A percentile compares a stretch with the other conserved stretches of the same genome.
Conservation (phyloP, 2,888 invertebrate species). For the Cataglyphis cursor region DNA sequence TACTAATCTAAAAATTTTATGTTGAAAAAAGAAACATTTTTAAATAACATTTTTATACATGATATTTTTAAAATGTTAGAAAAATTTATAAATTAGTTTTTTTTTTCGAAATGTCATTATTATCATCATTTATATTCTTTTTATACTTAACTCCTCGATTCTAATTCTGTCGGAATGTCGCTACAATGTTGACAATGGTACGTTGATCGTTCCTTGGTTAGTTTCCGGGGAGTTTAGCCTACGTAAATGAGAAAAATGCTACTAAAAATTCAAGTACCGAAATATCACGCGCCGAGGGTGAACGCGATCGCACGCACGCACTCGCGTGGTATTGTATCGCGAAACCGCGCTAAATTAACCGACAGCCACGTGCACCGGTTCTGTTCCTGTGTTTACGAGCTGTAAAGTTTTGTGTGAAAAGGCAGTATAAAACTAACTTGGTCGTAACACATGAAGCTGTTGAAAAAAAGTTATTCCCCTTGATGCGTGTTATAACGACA, state of each 20-base stretch:
- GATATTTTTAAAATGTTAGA: background rate
- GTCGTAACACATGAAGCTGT: slow-evolving; percentile 26
- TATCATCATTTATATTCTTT: background rate
- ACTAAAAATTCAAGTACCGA: slow-evolving; percentile 42
- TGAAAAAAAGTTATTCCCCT: slow-evolving; percentile 59
- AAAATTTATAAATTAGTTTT: background rate
- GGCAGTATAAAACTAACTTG: slow-evolving; percentile 59
- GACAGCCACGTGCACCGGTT: slow-evolving; percentile 59
- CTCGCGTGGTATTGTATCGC: slow-evolving; percentile 58
- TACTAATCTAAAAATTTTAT: background rate
- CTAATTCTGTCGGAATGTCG: background rate
- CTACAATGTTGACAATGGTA: background rate
- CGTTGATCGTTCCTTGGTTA: slow-evolving; percentile 7
- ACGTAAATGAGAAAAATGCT: background rate
- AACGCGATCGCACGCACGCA: slow-evolving; percentile 36
- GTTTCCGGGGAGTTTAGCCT: slow-evolving; percentile 26
- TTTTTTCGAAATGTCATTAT: background rate
- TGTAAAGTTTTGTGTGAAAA: slow-evolving; percentile 64
- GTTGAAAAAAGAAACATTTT: background rate
- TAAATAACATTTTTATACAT: background rate
- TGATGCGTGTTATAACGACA: slow-evolving; percentile 58
- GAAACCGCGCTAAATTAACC: slow-evolving; percentile 75
- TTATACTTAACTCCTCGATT: background rate
- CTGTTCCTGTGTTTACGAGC: slow-evolving; percentile 46
- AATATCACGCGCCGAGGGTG: background rate